A percentile compares a stretch with the other conserved stretches of the same genome.
phyloP scores from a whole-genome alignment of 2,113 vertebrate species.

The Apteryx mantelli region DNA sequence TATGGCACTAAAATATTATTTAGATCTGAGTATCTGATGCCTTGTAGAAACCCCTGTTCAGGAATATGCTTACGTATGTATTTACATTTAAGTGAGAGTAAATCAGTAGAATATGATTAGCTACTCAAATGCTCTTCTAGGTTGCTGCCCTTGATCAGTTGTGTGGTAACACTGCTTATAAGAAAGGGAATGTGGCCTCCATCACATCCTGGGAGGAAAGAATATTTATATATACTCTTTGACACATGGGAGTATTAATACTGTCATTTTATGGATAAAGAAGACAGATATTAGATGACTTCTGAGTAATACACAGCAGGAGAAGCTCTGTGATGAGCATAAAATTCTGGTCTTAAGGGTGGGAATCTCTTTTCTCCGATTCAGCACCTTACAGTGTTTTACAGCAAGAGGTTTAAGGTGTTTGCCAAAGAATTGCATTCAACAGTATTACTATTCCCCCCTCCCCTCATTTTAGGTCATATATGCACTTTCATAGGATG shows the following conservation, averaged over 20 bases:
- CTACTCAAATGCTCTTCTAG: neutral
- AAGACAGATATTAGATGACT: conserved; percentile 22
- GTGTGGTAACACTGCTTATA: neutral
- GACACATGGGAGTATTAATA: conserved; percentile 20
- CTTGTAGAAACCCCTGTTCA: neutral
- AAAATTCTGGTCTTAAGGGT: neutral
- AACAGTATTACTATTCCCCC: neutral
- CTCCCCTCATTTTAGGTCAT: neutral
- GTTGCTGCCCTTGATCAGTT: neutral
- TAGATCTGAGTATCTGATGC: neutral
- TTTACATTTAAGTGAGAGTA: neutral
- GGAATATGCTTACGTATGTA: neutral
- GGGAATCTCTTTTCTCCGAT: neutral
- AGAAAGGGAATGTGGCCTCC: neutral
- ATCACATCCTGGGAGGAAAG: neutral
- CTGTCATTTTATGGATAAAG: conserved; percentile 18
- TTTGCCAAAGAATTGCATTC: neutral
- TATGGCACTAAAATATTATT: neutral
- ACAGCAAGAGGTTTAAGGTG: neutral
- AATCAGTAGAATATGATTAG: neutral
- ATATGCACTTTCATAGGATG: neutral
- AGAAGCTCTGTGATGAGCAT: conserved; percentile 2
- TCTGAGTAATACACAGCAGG: neutral
- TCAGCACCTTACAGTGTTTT: neutral
- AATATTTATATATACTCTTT: conserved; percentile 15